Percentiles rank a stretch among this genome's conserved stretches.
These are phyloP conservation scores for Lophius americanus DNA, from an alignment of 2,797 vertebrate genomes.

Conservation along the genomic window DNA sequence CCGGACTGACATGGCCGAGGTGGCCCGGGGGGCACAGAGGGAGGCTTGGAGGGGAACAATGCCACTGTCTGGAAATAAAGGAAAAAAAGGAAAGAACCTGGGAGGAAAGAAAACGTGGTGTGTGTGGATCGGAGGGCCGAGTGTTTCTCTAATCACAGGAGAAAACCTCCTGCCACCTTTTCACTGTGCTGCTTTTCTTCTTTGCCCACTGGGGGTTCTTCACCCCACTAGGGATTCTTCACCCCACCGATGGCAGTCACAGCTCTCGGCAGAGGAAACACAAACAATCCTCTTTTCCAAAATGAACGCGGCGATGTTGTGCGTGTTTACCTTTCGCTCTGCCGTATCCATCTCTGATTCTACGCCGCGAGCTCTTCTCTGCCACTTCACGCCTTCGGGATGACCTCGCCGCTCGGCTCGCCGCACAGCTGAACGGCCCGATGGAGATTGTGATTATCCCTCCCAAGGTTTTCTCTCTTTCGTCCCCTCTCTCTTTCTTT, in stretches of 20 bases:
- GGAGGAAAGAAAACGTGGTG: slow-evolving; percentile 21
- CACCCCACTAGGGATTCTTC: slow-evolving; percentile 26
- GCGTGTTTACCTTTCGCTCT: slow-evolving; percentile 62
- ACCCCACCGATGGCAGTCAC: slow-evolving; percentile 46
- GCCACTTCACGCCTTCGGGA: slow-evolving; percentile 47
- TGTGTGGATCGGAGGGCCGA: slow-evolving; percentile 24
- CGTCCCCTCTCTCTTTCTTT: slow-evolving; percentile 28
- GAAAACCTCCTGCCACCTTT: slow-evolving; percentile 38
- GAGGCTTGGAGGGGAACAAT: slow-evolving; percentile 29
- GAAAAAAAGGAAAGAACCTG: slow-evolving; percentile 12
- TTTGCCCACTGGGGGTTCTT: slow-evolving; percentile 31
- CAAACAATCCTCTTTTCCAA: slow-evolving; percentile 55
- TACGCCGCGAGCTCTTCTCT: slow-evolving; percentile 44
- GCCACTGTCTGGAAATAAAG: slow-evolving; percentile 8
- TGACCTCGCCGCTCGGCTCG: slow-evolving; percentile 48
- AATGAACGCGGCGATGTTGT: slow-evolving; percentile 64
- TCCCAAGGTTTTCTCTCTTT: slow-evolving; percentile 44
- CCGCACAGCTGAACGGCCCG: slow-evolving; percentile 49
- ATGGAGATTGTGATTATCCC: slow-evolving; percentile 37
- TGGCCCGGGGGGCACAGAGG: slow-evolving; percentile 23
- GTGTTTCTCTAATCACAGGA: slow-evolving; percentile 59
- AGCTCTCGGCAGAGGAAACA: slow-evolving; percentile 38
- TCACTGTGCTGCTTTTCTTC: slow-evolving; percentile 39
- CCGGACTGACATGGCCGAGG: slow-evolving; percentile 19
- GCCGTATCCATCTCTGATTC: slow-evolving; percentile 50